Evolutionary conservation across 1,140 invertebrate species (phyloP).

Genomic region (Marisa cornuarietis): DNA sequence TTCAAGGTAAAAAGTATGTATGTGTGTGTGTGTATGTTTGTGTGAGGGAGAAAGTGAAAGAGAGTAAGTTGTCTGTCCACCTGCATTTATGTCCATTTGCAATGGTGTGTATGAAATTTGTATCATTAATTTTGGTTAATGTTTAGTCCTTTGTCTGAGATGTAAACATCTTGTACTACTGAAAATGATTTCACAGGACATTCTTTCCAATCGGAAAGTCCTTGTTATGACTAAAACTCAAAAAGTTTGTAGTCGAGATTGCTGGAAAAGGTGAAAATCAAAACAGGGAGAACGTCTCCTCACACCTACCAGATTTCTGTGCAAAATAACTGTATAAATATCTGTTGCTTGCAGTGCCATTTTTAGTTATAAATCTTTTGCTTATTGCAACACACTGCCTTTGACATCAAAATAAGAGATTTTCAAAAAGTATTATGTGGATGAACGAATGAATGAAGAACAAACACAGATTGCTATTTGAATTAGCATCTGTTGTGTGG

Average conservation of each 20-base stretch:
- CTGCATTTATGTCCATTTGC: background rate
- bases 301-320: too few species aligned
- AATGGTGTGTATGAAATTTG: background rate
- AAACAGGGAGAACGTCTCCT: too few species aligned
- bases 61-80: background rate
- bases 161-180: too few species aligned
- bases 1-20: background rate
- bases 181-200: too few species aligned
- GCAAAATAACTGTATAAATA: too few species aligned
- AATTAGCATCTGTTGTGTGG: too few species aligned
- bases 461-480: too few species aligned
- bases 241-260: too few species aligned
- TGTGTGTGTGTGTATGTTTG: conserved; percentile 4
- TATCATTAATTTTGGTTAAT: background rate
- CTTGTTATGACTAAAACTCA: too few species aligned
- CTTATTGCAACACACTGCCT: background rate
- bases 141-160: background rate
- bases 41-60: background rate
- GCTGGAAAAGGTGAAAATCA: too few species aligned
- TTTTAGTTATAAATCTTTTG: background rate
- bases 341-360: background rate
- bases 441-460: too few species aligned
- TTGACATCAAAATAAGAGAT: conserved; percentile 12
- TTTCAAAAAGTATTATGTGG: background rate
- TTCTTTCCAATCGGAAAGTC: too few species aligned